These are phyloP conservation scores for Ptychochromis oligacanthus DNA, from an alignment of 2,113 vertebrate species.

Conservation along the genomic window DNA sequence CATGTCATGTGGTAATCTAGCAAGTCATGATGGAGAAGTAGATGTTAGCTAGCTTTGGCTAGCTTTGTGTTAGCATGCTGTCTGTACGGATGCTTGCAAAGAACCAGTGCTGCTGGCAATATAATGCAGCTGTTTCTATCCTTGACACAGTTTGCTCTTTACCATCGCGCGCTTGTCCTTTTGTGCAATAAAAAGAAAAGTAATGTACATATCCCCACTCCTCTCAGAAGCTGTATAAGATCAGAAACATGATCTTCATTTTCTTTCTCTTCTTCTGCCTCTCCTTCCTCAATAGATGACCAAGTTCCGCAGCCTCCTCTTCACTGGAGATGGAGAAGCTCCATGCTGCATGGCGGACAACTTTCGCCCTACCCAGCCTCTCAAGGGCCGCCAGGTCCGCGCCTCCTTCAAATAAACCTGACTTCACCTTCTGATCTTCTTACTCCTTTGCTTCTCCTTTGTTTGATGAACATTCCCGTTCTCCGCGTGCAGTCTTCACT, in stretches of 20 bases:
- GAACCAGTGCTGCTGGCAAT: too few species aligned
- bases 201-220: too few species aligned
- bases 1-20: background rate
- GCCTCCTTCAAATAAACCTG: slow-evolving; percentile 79
- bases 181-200: too few species aligned
- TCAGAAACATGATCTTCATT: background rate
- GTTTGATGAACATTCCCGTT: background rate
- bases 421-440: background rate
- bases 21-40: background rate
- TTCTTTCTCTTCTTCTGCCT: background rate
- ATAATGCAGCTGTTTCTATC: too few species aligned
- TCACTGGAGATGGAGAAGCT: slow-evolving; percentile 82
- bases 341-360: slow-evolving; percentile 88
- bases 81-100: too few species aligned
- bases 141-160: too few species aligned
- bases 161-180: too few species aligned
- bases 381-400: slow-evolving; percentile 86
- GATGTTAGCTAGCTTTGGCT: background rate
- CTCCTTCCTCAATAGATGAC: slow-evolving; percentile 78
- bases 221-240: too few species aligned
- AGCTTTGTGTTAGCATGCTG: too few species aligned
- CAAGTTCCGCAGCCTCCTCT: slow-evolving; percentile 86
- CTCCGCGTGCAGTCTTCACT: background rate
- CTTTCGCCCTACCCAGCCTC: slow-evolving; percentile 89
- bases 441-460: background rate